Evolutionary conservation across 2,888 invertebrate species (phyloP), one percentile per base, ranked within the genome.

Genomic region (Acrobasis repandana): DNA sequence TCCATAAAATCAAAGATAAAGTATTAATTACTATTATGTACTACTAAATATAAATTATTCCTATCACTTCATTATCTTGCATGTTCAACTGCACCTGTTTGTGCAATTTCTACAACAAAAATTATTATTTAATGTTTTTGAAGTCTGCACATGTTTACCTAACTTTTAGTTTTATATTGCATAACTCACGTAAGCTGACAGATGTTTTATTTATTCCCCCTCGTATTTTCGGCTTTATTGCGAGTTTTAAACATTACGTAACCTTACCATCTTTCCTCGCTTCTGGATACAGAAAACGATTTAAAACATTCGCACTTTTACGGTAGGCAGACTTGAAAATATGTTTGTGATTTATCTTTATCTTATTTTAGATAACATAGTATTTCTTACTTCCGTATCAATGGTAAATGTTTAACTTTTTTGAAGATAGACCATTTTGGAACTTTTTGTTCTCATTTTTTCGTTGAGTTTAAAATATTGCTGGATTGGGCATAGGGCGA

Each of bases 221-320:
- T 81, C 79, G 78, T 82, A 82, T 83, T 83, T 83, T 76, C 79
- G 76, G 77, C 76, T 86, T 86, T 87, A 85, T 71, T 82, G 82
- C 82, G 75, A 80, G 80, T 79, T 83, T 80, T 73, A 77, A 76
- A 82, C 77, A 76, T 86, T 83, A 80, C 85, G 86, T 83, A 85
- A 83, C 79, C 77, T 78, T 76, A 76, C 74, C 71, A 77, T 82
- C 76, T 77, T 74, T 80, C 69, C 69, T 71, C 77, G 74, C 66
- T 70, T 77, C 73, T 76, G 74, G 74, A 70, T 54, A 54, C 54
- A 54, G 38, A 54, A 38, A 77, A 74, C 69, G 70, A 73, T 73
- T 28, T 73, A 74, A 74, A 75, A 74, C 65, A 66, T 68, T 70
- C 64, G 48, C 57, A 47, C 57, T 57, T 57, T 57, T 48, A 58